These are phyloP conservation scores for Stenotaenia linearis DNA, from an alignment of 2,888 invertebrate species.

Conservation along the genomic window DNA sequence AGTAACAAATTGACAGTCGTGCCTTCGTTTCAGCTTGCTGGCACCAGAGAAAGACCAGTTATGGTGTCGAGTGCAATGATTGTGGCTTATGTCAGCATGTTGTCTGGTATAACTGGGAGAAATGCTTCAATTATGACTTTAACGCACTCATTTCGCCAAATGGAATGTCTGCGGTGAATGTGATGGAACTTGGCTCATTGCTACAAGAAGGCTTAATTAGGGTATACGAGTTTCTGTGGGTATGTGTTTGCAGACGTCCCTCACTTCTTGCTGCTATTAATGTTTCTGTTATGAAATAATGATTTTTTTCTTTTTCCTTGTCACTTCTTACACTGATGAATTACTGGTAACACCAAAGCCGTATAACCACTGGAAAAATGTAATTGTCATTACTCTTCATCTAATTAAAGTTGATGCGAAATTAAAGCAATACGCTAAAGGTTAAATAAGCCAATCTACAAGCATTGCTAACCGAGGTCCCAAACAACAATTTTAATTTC, in stretches of 20 bases:
- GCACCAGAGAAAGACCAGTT: not conserved
- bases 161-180: slow-evolving; percentile 6
- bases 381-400: not conserved
- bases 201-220: slow-evolving; percentile 5
- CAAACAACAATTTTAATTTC: no score
- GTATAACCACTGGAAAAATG: not conserved
- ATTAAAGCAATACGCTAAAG: not conserved
- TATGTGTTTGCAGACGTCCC: not conserved
- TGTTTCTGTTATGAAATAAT: not conserved
- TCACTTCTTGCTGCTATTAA: not conserved
- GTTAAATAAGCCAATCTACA: not conserved
- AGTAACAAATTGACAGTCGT: not conserved
- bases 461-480: not conserved
- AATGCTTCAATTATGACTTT: slow-evolving; percentile 15
- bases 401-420: not conserved
- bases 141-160: not conserved
- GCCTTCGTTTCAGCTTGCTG: not conserved
- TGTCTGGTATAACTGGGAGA: slow-evolving; percentile 6
- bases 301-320: not conserved
- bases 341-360: not conserved
- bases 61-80: slow-evolving; percentile 6
- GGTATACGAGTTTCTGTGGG: not conserved
- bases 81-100: slow-evolving; percentile 19
- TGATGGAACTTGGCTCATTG: not conserved
- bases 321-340: not conserved